phyloP scores from a whole-genome alignment of 2,888 invertebrate genomes.

The Camponotus fellah region DNA sequence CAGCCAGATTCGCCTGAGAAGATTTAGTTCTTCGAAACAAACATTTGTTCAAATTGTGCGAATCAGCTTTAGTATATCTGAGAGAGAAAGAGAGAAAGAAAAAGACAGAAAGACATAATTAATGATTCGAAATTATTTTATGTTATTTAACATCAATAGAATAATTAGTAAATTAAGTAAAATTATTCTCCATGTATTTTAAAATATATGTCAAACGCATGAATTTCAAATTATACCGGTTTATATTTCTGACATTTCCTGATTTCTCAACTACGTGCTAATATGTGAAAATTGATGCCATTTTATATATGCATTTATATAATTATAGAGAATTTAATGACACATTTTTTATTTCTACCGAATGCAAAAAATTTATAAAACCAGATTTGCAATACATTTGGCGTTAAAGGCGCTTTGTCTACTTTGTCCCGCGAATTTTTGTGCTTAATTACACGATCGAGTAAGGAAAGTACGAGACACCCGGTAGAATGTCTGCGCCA shows the following conservation, averaged over 20 bases:
- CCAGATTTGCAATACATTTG: background rate
- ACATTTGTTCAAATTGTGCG: background rate
- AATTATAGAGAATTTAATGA: constrained; percentile 2
- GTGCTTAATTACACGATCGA: constrained; percentile 32
- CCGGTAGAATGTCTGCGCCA: constrained; percentile 58
- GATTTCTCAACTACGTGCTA: background rate
- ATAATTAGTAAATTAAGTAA: background rate
- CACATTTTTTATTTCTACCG: constrained; percentile 2
- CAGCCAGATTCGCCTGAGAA: background rate
- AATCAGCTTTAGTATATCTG: constrained; percentile 5
- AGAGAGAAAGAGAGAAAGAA: background rate
- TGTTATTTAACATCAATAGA: background rate
- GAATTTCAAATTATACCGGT: background rate
- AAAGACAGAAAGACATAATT: background rate
- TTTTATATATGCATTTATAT: background rate
- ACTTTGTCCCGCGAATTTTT: constrained; percentile 22
- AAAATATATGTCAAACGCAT: background rate
- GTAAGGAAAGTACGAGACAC: constrained; percentile 48
- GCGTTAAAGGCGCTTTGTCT: constrained; percentile 32
- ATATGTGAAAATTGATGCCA: background rate
- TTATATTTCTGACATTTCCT: background rate
- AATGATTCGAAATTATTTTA: background rate
- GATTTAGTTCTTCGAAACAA: constrained; percentile 1
- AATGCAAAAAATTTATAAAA: constrained; percentile 22
- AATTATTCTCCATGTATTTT: background rate